Percentiles rank a stretch among this genome's conserved stretches.
phyloP scores from a whole-genome alignment of 2,888 invertebrate genomes.

The Andrena minutula region DNA sequence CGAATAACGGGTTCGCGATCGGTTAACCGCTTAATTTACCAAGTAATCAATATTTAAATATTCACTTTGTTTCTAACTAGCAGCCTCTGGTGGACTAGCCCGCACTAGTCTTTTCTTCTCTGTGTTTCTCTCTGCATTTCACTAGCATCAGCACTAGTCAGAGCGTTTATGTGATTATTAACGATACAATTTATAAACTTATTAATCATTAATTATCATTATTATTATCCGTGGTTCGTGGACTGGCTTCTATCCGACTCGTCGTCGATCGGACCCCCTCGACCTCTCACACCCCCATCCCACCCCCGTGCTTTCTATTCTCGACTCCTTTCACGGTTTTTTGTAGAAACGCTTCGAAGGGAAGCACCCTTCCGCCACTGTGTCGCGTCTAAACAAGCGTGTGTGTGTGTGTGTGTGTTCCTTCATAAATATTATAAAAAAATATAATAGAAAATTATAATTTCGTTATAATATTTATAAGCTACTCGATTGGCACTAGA shows the following conservation, averaged over 20 bases:
- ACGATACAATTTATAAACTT: constrained; percentile 52
- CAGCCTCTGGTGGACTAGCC: constrained; percentile 82
- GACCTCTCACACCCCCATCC: not conserved
- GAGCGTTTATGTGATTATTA: constrained; percentile 78
- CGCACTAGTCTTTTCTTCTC: constrained; percentile 75
- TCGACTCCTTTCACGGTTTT: not conserved
- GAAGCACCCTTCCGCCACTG: constrained; percentile 9
- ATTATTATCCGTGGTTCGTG: constrained; percentile 52
- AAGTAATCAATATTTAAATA: constrained; percentile 75
- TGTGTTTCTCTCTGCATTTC: constrained; percentile 11
- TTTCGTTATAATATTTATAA: constrained; percentile 68
- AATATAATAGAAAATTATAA: constrained; percentile 68
- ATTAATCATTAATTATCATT: constrained; percentile 17
- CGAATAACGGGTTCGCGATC: constrained; percentile 35
- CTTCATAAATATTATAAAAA: constrained; percentile 66
- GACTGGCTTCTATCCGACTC: constrained; percentile 40
- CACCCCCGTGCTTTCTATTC: not conserved
- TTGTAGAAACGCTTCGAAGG: constrained; percentile 39
- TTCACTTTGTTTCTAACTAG: constrained; percentile 80
- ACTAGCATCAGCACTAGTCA: constrained; percentile 81
- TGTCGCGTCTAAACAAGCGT: constrained; percentile 50
- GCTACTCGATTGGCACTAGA: constrained; percentile 66
- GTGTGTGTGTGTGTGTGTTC: constrained; percentile 29
- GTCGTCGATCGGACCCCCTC: constrained; percentile 41
- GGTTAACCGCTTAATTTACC: constrained; percentile 68